Base-by-base conservation (phyloP, 1,140 invertebrate genomes). In the Dufourea novaeangliae region DNA sequence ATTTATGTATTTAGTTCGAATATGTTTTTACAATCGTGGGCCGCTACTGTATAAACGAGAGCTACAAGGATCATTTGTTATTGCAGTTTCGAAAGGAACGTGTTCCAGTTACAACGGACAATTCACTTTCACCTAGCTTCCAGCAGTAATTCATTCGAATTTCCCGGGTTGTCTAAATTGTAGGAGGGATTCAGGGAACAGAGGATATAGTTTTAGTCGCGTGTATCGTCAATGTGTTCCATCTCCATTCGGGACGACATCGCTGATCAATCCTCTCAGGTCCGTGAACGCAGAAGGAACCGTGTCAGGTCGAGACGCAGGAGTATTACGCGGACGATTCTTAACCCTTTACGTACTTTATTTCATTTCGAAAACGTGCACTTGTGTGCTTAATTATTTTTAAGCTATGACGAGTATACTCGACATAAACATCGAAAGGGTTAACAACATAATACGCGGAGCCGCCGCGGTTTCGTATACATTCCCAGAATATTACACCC, bases 101-200 rank as follows among this genome's bases (percentile, higher is more conserved):
- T 25, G 61, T 66, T 73, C 37, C 61, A 59, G 17, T 62, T 59
- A n/a, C 32, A 32, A 25, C 69, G 46, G n/a, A n/a, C 20, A 46
- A 63, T 66, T 73, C 61, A 29, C 61, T 73, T 73, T 73, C 61
- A 22, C 63, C 46, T 32, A 66, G 25, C 29, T 46, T 41, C 3
- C 25, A 46, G n/a, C 12, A n/a, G 34, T 32, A 41, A 54, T 64
- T 32, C 59, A 73, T 39, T 52, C 59, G 29, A 32, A 73, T 66
- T 64, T 37, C 46, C 64, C 20, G 32, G 29, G 64, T n/a, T 62
- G 39, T 25, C 41, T 72, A 46, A 64, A 20, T n/a, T n/a, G n/a
- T n/a, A n/a, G 57, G 17, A 57, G 14, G 2, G 52, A 2, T 54
- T 12, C 52, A 25, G 2, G 12, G 25, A 25, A 52, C 22, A 25